Evolutionary conservation across 2,888 invertebrate species (phyloP), one percentile per base, ranked within the genome.

Genomic region (Pristionchus japonicus): DNA sequence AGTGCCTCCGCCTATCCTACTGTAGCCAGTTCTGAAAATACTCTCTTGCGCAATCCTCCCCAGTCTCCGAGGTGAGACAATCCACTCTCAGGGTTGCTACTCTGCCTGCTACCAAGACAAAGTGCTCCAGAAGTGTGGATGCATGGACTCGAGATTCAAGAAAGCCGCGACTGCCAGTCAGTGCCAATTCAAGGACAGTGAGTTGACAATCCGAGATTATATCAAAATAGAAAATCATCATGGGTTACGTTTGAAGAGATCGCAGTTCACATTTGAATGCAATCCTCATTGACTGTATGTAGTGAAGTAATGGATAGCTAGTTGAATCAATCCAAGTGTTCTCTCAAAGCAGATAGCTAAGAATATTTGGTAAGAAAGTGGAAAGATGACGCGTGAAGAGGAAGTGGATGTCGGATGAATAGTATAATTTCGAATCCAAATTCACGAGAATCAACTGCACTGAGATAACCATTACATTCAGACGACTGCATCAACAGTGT

Each of bases 31-130:
- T 23, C n/a, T 57, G n/a, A 57, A 57, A 57, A 57, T 57, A 57
- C 1, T n/a, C 9, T 0, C n/a, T 57, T 57, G 57, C 57, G 57
- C 57, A 57, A 57, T 57, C 23, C 20, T 3, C 52, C 52, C n/a
- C 23, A 2, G n/a, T 57, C 3, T n/a, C 57, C 57, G 57, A n/a
- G 57, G 57, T 57, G 57, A 57, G 57, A 31, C 31, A 57, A 31
- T 84, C 83, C 47, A 27, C 27, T 20, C 34, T 40, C 70, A 86
- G 86, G 86, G 86, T 86, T 86, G 86, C 70, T 70, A 70, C 70
- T 31, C 47, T 9, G 86, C 61, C n/a, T 85, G 85, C 27, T 40
- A 40, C 64, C 85, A 85, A 17, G 85, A 85, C 64, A 85, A 57
- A 52, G 64, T 85, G 37, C 27, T 64, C 27, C 43, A 61, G 64